A percentile compares a stretch with the other conserved stretches of the same genome.
Conservation (phyloP, 2,888 invertebrate species). For the Agrochola lychnidis region DNA sequence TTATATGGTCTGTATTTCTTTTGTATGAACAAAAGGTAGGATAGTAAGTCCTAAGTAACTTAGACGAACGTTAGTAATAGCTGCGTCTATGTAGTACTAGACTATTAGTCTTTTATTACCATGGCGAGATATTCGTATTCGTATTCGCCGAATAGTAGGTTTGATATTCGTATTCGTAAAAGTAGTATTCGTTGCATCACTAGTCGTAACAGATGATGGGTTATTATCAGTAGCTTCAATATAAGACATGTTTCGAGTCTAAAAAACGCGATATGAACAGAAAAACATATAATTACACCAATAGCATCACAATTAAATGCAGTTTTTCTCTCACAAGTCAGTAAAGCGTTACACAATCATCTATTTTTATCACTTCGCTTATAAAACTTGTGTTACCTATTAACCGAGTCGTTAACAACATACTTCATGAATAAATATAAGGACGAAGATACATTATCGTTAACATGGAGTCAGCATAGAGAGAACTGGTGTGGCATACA, state of each 20-base stretch:
- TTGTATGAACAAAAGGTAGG: too few species aligned
- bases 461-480: not conserved
- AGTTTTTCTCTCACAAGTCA: constrained; percentile 27
- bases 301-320: constrained; percentile 19
- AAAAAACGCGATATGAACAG: not conserved
- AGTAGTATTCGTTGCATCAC: too few species aligned
- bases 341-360: constrained; percentile 30
- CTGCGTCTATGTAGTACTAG: too few species aligned
- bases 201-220: too few species aligned
- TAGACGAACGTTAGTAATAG: too few species aligned
- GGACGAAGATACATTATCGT: constrained; percentile 1
- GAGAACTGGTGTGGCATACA: not conserved
- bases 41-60: too few species aligned
- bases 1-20: too few species aligned
- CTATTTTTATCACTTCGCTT: constrained; percentile 22
- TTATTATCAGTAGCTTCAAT: not conserved
- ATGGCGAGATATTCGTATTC: too few species aligned
- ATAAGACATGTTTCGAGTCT: not conserved
- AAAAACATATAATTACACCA: not conserved
- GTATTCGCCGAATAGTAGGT: too few species aligned
- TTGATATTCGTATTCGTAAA: too few species aligned
- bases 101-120: too few species aligned
- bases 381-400: constrained; percentile 21
- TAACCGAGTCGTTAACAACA: constrained; percentile 7
- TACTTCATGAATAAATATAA: constrained; percentile 34